Evolutionary conservation across 2,113 vertebrate species (phyloP).

Genomic region (Sapajus apella): DNA sequence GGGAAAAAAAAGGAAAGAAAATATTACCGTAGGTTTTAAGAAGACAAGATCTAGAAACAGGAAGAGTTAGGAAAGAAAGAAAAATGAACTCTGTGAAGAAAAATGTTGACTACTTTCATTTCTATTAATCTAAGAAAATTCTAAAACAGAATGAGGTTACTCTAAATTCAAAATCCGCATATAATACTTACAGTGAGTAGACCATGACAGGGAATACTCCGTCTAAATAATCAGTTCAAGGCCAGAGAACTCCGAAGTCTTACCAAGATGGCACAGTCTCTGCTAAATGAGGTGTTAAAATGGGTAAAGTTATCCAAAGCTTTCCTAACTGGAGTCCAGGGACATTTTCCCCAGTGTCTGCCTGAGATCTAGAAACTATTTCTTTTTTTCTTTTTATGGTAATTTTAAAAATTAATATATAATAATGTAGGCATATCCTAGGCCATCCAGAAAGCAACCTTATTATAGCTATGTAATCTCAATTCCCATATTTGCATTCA

Average conservation of each 20-base stretch:
- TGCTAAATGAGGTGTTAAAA: neutral
- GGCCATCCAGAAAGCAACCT: neutral
- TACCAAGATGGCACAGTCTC: neutral
- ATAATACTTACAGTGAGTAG: neutral
- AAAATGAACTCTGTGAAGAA: slow-evolving; percentile 42
- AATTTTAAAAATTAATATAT: neutral
- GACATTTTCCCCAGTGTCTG: neutral
- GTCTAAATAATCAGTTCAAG: neutral
- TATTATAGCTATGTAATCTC: neutral
- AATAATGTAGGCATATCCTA: neutral
- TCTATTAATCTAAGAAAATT: slow-evolving; percentile 2
- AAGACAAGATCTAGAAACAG: slow-evolving; percentile 36
- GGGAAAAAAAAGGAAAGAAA: neutral
- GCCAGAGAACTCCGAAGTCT: neutral
- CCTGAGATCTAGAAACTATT: neutral
- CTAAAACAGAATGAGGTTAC: neutral
- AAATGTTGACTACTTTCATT: neutral
- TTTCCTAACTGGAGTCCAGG: neutral
- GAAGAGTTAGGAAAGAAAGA: slow-evolving; percentile 8
- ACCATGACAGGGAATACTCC: neutral
- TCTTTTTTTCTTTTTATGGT: neutral
- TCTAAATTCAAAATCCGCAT: neutral
- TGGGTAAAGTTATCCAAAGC: neutral
- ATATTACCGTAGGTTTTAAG: neutral
- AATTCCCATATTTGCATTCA: neutral